Percentiles rank a stretch among this genome's conserved stretches.
phyloP scores from a whole-genome alignment of 2,113 vertebrate species.

The Scytalopus superciliaris region DNA sequence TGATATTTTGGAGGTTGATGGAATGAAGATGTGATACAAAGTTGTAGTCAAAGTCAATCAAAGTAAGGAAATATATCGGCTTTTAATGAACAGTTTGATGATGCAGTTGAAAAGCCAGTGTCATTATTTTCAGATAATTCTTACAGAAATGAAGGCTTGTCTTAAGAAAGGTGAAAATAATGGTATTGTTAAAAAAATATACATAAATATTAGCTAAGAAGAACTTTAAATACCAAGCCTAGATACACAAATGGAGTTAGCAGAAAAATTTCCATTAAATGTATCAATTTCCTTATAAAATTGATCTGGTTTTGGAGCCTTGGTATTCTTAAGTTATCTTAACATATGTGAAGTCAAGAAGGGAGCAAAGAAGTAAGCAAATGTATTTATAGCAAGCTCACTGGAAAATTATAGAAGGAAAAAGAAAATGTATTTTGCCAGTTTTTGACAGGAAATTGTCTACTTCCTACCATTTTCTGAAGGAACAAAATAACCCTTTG shows the following conservation, averaged over 20 bases:
- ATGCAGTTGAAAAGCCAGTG: not conserved
- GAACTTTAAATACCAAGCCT: not conserved
- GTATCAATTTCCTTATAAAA: not conserved
- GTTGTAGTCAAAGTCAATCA: not conserved
- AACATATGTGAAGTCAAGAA: not conserved
- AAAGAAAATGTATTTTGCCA: not conserved
- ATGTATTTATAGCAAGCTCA: not conserved
- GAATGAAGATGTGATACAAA: constrained; percentile 22
- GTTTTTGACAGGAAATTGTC: not conserved
- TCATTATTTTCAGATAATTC: not conserved
- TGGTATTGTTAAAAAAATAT: not conserved
- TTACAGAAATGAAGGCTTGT: not conserved
- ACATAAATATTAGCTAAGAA: too few relatives aligned
- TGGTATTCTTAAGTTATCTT: not conserved
- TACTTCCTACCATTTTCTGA: not conserved
- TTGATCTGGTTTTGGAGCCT: not conserved
- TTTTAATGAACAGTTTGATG: not conserved
- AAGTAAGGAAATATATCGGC: constrained; percentile 24
- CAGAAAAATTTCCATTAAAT: not conserved
- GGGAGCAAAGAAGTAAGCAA: not conserved
- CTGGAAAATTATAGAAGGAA: not conserved
- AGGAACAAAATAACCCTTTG: not conserved
- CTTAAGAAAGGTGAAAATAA: not conserved
- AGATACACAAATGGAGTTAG: not conserved
- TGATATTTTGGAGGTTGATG: constrained; percentile 12